Percentiles rank a stretch among this genome's conserved stretches.
Evolutionary conservation across 2,113 vertebrate genomes (phyloP).

Genomic region (Cyprinodon variegatus): DNA sequence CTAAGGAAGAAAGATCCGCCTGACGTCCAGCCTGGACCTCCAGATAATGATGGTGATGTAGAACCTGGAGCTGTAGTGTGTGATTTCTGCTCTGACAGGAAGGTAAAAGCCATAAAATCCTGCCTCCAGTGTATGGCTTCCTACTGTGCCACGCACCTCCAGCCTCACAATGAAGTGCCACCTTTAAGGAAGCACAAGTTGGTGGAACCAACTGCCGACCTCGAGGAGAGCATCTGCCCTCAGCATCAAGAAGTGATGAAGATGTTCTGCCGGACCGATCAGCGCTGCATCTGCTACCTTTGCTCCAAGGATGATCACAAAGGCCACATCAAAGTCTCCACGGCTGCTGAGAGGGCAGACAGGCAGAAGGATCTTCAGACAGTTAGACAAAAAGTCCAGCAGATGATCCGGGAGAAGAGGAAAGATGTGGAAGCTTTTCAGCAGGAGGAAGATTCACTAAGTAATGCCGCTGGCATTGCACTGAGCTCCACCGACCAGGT

Average conservation of each 20-base stretch:
- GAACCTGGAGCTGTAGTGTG: conserved; percentile 26
- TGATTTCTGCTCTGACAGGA: conserved; percentile 21
- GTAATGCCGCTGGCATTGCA: background rate
- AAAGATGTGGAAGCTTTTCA: background rate
- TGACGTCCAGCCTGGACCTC: background rate
- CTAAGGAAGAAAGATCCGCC: conserved; percentile 2
- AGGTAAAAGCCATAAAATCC: conserved; percentile 21
- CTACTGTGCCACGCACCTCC: conserved; percentile 30
- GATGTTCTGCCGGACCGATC: conserved; percentile 39
- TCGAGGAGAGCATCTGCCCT: conserved; percentile 19
- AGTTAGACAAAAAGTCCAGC: conserved; percentile 11
- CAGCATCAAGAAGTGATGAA: conserved; percentile 13
- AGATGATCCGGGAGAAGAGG: background rate
- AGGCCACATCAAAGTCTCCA: conserved; percentile 15
- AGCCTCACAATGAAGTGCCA: conserved; percentile 9
- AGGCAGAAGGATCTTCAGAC: background rate
- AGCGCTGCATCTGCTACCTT: conserved; percentile 24
- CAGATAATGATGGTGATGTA: background rate
- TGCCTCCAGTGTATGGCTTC: conserved; percentile 38
- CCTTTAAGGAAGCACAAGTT: conserved; percentile 31
- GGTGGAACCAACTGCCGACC: conserved; percentile 4
- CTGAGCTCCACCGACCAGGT: background rate
- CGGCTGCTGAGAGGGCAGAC: conserved; percentile 1
- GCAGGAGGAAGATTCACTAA: background rate
- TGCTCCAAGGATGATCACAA: conserved; percentile 25